Percentiles rank a stretch among this genome's conserved stretches.
These are phyloP conservation scores for Brachyptera risi DNA, from an alignment of 2,888 invertebrate genomes.

Conservation along the genomic window DNA sequence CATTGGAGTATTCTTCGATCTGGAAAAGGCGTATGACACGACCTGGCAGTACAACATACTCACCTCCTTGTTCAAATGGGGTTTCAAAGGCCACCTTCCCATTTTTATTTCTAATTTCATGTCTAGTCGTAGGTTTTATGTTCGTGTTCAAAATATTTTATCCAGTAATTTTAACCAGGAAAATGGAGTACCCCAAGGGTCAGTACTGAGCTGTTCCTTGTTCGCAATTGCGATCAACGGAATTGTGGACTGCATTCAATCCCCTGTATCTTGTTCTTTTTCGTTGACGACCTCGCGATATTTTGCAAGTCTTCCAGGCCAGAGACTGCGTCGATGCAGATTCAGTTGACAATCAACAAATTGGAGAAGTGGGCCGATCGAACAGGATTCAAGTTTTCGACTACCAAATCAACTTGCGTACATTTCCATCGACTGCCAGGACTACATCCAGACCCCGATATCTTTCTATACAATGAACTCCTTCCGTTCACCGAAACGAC, in stretches of 20 bases:
- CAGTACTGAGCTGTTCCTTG: too few species aligned
- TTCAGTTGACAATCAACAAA: slow-evolving; percentile 14
- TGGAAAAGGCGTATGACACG: slow-evolving; percentile 31
- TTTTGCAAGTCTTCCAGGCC: too few species aligned
- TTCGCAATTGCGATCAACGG: too few species aligned
- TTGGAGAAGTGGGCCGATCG: slow-evolving; percentile 6
- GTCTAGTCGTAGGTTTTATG: slow-evolving; percentile 9
- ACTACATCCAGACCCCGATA: neutral
- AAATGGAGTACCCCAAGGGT: too few species aligned
- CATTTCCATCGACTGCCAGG: slow-evolving; percentile 16
- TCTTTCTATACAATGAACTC: neutral
- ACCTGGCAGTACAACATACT: slow-evolving; percentile 32
- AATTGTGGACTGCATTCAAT: slow-evolving; percentile 6
- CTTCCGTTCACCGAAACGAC: neutral
- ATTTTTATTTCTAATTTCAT: too few species aligned
- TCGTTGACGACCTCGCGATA: slow-evolving; percentile 22
- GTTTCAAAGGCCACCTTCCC: too few species aligned
- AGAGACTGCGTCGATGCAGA: neutral
- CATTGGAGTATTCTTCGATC: slow-evolving; percentile 33
- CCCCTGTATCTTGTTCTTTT: too few species aligned
- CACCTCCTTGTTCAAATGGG: slow-evolving; percentile 27
- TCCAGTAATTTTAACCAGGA: too few species aligned
- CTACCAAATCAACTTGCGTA: slow-evolving; percentile 8
- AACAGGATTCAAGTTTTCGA: slow-evolving; percentile 21
- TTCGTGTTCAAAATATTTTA: slow-evolving; percentile 11